These are phyloP conservation scores for Ctenodactylus gundi DNA, from an alignment of 2,113 vertebrate genomes.

Conservation along the genomic window DNA sequence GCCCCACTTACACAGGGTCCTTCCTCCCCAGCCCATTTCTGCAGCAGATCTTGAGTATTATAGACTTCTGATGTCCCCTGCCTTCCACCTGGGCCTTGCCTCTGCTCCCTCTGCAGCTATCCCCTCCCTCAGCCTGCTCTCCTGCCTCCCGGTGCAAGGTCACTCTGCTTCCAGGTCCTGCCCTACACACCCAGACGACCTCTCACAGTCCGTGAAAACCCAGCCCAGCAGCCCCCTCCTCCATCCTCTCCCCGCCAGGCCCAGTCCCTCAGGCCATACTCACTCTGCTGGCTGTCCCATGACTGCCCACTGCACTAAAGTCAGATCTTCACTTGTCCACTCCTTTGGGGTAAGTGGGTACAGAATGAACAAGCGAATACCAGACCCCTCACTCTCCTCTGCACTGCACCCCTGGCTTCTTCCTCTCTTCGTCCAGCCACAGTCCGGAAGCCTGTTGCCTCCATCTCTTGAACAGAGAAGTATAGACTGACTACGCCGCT, in stretches of 20 bases:
- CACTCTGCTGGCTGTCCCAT: background rate
- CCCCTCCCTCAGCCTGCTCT: background rate
- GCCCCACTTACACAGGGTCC: background rate
- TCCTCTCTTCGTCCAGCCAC: background rate
- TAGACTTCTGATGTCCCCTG: background rate
- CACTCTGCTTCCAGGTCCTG: too few species aligned
- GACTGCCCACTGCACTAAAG: background rate
- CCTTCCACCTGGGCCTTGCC: fast-evolving
- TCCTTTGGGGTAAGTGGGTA: background rate
- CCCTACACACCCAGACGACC: background rate
- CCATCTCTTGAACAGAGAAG: background rate
- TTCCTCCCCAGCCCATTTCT: background rate
- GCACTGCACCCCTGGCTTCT: too few species aligned
- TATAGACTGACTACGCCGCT: background rate
- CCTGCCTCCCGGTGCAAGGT: background rate
- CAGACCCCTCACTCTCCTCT: background rate
- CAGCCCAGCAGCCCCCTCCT: background rate
- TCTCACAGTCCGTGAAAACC: background rate
- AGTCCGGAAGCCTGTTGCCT: too few species aligned
- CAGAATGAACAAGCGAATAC: background rate
- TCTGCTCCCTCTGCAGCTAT: background rate
- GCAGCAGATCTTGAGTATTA: background rate
- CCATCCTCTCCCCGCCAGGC: background rate
- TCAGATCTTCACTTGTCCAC: too few species aligned
- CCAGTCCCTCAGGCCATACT: background rate